Conservation (phyloP, 1,140 invertebrate genomes). For the Drosophila albomicans region DNA sequence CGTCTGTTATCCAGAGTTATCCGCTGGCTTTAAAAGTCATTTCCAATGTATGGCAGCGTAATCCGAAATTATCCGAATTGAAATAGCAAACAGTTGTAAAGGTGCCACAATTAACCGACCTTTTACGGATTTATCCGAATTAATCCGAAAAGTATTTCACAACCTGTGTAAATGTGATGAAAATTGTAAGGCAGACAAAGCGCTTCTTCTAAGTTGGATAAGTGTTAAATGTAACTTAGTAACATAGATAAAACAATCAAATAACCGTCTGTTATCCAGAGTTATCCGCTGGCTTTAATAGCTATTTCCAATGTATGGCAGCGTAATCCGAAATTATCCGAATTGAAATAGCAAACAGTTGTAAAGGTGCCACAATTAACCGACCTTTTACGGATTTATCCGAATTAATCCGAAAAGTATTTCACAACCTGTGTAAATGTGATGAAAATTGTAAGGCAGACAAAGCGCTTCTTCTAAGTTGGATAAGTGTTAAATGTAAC, state of each 20-base stretch:
- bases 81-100: too few species aligned
- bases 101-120: not conserved
- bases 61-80: too few species aligned
- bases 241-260: not conserved
- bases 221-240: too few species aligned
- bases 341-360: not conserved
- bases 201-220: too few species aligned
- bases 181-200: too few species aligned
- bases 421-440: slow-evolving; percentile 25
- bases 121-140: not conserved
- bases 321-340: not conserved
- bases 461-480: too few species aligned
- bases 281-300: too few species aligned
- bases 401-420: not conserved
- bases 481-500: too few species aligned
- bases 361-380: not conserved
- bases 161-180: slow-evolving; percentile 12
- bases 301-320: too few species aligned
- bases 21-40: not conserved
- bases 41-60: too few species aligned
- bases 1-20: not conserved
- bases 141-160: not conserved
- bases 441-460: too few species aligned
- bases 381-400: not conserved
- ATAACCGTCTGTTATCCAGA: too few species aligned